Evolutionary conservation across 2,113 vertebrate genomes (phyloP).

Genomic region (Tetrao urogallus): DNA sequence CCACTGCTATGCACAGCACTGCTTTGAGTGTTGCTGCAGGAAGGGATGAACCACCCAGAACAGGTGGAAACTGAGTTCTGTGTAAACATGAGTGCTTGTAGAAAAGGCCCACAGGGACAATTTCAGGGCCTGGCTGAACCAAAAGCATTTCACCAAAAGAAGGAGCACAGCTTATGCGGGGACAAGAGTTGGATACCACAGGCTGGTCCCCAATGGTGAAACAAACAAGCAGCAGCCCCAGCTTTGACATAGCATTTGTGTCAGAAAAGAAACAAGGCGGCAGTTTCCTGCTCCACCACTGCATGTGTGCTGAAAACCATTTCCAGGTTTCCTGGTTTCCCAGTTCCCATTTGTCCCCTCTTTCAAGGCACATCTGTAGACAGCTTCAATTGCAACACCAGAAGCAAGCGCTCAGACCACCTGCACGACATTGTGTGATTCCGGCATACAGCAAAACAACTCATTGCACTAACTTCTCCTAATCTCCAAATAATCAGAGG

Average conservation of each 20-base stretch:
- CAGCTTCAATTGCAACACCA: neutral
- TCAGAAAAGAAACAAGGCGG: neutral
- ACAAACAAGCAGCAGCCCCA: neutral
- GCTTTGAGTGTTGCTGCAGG: neutral
- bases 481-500: neutral
- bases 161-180: neutral
- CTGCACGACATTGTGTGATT: neutral
- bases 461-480: neutral
- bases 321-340: conserved; percentile 6
- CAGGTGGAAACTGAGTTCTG: neutral
- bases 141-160: neutral
- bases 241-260: conserved; percentile 17
- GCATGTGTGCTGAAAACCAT: neutral
- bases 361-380: conserved; percentile 72
- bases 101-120: neutral
- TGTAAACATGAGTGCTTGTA: neutral
- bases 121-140: neutral
- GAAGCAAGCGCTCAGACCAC: neutral
- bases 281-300: neutral
- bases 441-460: accelerated
- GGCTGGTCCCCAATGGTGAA: neutral
- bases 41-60: neutral
- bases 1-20: neutral
- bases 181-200: neutral
- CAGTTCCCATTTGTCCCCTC: neutral